These are phyloP conservation scores for Pachyramphus minor DNA, from an alignment of 2,113 vertebrate genomes.

Conservation along the genomic window DNA sequence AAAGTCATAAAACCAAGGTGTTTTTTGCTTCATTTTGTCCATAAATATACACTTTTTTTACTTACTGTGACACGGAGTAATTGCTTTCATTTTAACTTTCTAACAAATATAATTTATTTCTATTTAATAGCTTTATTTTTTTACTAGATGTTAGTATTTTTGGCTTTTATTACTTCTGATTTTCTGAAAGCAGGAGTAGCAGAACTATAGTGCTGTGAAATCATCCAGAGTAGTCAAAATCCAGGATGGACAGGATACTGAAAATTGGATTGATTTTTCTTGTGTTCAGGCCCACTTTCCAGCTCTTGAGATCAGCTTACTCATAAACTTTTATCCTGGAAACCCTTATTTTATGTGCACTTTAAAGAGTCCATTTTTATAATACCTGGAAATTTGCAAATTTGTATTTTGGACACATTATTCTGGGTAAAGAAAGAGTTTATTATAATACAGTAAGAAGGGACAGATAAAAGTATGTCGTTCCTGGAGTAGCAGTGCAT, in stretches of 20 bases:
- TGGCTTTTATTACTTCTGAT: neutral
- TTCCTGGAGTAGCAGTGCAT: neutral
- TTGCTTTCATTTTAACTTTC: neutral
- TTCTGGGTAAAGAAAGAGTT: neutral
- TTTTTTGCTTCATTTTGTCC: neutral
- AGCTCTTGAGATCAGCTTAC: neutral
- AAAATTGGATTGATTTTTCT: neutral
- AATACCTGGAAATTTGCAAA: neutral
- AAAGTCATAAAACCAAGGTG: neutral
- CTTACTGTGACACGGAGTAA: neutral
- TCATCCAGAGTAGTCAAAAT: neutral
- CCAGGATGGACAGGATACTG: neutral
- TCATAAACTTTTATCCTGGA: neutral
- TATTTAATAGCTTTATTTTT: neutral
- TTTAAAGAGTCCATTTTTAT: neutral
- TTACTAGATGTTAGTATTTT: neutral
- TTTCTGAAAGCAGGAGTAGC: neutral
- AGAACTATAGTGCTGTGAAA: neutral
- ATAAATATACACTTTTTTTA: neutral
- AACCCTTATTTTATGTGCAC: neutral
- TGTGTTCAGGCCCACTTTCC: neutral
- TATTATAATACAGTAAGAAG: neutral
- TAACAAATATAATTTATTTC: neutral
- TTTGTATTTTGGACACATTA: neutral
- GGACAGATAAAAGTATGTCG: neutral